Percentiles rank a stretch among this genome's conserved stretches.
phyloP scores from a whole-genome alignment of 2,797 vertebrate species.

The Huso huso region DNA sequence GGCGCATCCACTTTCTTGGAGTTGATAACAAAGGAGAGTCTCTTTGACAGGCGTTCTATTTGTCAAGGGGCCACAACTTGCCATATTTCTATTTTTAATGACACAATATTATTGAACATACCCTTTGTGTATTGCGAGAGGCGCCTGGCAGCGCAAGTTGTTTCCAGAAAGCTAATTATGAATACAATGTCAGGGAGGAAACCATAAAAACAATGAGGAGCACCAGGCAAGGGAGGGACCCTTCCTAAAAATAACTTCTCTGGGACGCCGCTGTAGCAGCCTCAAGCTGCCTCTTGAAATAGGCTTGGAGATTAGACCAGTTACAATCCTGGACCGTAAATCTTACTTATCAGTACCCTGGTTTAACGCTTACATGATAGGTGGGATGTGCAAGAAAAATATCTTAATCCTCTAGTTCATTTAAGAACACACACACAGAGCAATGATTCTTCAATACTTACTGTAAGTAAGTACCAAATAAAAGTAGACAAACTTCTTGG shows the following conservation, averaged over 20 bases:
- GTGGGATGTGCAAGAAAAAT: neutral
- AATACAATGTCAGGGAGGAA: constrained; percentile 7
- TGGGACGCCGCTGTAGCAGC: neutral
- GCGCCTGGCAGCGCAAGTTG: constrained; percentile 1
- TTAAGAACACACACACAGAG: neutral
- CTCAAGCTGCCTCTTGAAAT: neutral
- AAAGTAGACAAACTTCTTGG: too few species aligned
- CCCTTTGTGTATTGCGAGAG: neutral
- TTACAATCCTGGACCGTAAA: neutral
- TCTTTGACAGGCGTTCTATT: too few species aligned
- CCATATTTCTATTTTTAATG: neutral
- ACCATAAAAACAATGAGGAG: constrained; percentile 5
- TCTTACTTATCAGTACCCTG: neutral
- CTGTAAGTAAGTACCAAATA: too few species aligned
- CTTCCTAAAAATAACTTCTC: constrained; percentile 9
- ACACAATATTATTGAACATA: neutral
- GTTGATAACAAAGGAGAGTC: too few species aligned
- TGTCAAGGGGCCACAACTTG: too few species aligned
- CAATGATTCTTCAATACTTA: too few species aligned
- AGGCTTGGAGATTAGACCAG: neutral
- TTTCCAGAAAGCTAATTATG: constrained; percentile 7
- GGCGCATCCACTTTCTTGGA: too few species aligned
- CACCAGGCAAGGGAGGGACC: neutral
- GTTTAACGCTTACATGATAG: neutral
- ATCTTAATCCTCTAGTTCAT: neutral